Conservation (phyloP, 2,113 vertebrate genomes). For the Tringa solitaria region DNA sequence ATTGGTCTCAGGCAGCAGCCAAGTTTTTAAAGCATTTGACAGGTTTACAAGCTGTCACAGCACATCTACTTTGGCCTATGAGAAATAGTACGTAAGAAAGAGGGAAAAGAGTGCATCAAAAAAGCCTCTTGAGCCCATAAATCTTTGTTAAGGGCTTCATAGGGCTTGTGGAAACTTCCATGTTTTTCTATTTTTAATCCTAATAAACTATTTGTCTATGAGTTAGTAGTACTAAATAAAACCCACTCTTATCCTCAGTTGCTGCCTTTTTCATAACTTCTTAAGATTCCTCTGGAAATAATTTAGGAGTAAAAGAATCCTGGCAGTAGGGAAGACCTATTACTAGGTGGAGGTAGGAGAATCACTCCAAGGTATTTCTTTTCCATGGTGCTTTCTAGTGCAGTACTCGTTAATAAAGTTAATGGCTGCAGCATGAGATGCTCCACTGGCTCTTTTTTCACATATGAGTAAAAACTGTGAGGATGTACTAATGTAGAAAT, state of each 20-base stretch:
- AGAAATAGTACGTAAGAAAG: background rate
- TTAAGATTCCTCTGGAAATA: background rate
- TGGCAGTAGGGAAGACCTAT: background rate
- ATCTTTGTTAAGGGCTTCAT: background rate
- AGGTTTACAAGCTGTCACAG: background rate
- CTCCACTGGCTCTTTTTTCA: background rate
- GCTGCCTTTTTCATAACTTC: background rate
- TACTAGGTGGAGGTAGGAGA: background rate
- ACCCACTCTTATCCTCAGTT: background rate
- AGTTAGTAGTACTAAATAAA: background rate
- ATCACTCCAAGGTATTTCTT: background rate
- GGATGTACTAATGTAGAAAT: background rate
- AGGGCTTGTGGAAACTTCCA: background rate
- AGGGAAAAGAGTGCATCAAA: background rate
- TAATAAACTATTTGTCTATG: background rate
- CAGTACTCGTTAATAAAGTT: background rate
- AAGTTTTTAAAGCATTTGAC: background rate
- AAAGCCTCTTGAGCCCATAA: background rate
- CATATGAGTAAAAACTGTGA: background rate
- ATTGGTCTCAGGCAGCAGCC: background rate
- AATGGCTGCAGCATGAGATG: background rate
- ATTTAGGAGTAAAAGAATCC: background rate
- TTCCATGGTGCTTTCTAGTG: background rate
- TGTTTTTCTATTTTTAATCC: background rate
- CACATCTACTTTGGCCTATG: background rate